Evolutionary conservation across 2,888 invertebrate genomes (phyloP).

Genomic region (Drosophila tripunctata): DNA sequence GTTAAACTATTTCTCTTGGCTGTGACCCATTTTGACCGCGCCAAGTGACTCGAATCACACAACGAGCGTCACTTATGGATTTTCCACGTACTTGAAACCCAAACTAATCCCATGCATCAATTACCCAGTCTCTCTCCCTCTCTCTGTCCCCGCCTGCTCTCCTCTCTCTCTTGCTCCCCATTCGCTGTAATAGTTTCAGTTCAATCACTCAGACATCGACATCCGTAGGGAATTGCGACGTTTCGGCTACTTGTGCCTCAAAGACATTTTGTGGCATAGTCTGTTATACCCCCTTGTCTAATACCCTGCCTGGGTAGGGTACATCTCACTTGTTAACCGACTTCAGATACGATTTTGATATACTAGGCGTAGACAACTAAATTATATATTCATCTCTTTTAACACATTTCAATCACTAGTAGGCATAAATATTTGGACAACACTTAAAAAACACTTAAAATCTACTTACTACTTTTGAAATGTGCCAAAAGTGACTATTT

Average conservation of each 20-base stretch:
- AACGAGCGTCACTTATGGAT: constrained; percentile 75
- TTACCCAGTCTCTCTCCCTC: constrained; percentile 61
- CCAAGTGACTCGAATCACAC: constrained; percentile 55
- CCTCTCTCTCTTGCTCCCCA: not conserved
- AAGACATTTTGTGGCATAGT: constrained; percentile 36
- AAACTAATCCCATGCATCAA: constrained; percentile 78
- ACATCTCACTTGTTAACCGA: not conserved
- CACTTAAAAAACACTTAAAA: too few relatives aligned
- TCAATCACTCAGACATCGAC: constrained; percentile 60
- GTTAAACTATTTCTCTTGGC: constrained; percentile 14
- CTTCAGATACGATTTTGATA: too few relatives aligned
- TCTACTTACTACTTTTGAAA: too few relatives aligned
- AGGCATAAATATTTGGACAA: too few relatives aligned
- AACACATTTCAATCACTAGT: too few relatives aligned
- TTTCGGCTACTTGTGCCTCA: constrained; percentile 55
- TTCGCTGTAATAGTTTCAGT: constrained; percentile 24
- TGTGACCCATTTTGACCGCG: constrained; percentile 64
- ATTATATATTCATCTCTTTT: not conserved
- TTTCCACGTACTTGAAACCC: constrained; percentile 71
- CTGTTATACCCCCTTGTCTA: constrained; percentile 22
- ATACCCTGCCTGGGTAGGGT: constrained; percentile 30
- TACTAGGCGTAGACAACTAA: too few relatives aligned
- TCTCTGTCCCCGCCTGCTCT: not conserved
- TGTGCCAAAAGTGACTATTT: too few relatives aligned
- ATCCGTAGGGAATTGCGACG: constrained; percentile 69